Evolutionary conservation across 2,797 vertebrate genomes (phyloP).

Genomic region (Schizopygopsis pylzovi): DNA sequence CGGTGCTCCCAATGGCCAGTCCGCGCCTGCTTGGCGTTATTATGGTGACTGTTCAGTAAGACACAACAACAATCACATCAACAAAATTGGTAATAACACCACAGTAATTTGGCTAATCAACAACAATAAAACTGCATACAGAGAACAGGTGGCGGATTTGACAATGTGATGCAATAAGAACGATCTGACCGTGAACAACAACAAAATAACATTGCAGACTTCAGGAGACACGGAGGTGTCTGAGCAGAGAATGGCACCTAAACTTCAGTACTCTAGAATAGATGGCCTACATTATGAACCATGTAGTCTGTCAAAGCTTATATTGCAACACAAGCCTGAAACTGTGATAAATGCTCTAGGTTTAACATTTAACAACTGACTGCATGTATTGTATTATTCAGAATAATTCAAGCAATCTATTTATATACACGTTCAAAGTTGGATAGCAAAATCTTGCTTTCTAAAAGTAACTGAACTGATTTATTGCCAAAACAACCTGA

Average conservation of each 20-base stretch:
- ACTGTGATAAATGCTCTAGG: conserved; percentile 2
- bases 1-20: no score
- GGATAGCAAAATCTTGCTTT: not conserved
- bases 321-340: conserved; percentile 1
- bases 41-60: conserved; percentile 20
- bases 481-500: not conserved
- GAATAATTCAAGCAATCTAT: not conserved
- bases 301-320: conserved; percentile 4
- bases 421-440: not conserved
- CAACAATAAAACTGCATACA: conserved; percentile 23
- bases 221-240: not conserved
- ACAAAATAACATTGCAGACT: conserved; percentile 12
- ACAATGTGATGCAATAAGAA: not conserved
- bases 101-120: conserved; percentile 41
- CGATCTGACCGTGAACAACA: conserved; percentile 10
- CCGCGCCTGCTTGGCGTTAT: not conserved
- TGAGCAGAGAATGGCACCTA: not conserved
- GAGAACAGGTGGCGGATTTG: conserved; percentile 28
- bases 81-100: conserved; percentile 29
- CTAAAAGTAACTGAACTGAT: not conserved
- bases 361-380: not conserved
- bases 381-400: not conserved
- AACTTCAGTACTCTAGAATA: not conserved
- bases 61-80: conserved; percentile 38
- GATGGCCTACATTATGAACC: not conserved